phyloP scores from a whole-genome alignment of 1,140 invertebrate genomes.

The Melitaea cinxia region DNA sequence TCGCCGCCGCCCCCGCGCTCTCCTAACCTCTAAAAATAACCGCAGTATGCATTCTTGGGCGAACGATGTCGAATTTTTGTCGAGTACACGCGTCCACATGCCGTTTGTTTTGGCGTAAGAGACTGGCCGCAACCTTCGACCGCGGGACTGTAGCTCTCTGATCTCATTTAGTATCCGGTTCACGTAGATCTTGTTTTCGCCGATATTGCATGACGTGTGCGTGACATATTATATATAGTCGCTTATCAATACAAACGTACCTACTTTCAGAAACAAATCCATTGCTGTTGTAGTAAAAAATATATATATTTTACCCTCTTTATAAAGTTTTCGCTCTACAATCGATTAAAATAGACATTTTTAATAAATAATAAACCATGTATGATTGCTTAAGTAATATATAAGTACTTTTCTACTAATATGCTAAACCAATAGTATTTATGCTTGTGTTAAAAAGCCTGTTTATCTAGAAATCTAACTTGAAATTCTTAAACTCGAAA shows the following conservation, averaged over 20 bases:
- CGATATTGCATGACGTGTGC: conserved; percentile 14
- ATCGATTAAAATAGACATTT: not conserved
- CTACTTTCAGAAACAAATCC: not conserved
- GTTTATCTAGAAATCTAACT: too few species aligned
- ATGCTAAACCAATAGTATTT: too few species aligned
- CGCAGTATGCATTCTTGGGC: conserved; percentile 80
- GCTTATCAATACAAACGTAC: not conserved
- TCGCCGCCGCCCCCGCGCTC: conserved; percentile 76
- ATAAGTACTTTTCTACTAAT: too few species aligned
- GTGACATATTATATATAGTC: conserved; percentile 1
- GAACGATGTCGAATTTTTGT: conserved; percentile 81
- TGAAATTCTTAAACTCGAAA: too few species aligned
- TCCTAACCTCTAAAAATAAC: conserved; percentile 74
- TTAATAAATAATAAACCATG: not conserved
- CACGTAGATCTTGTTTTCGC: conserved; percentile 34
- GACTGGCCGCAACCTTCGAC: conserved; percentile 56
- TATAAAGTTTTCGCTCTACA: not conserved
- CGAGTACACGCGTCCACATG: conserved; percentile 77
- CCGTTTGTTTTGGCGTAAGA: conserved; percentile 75
- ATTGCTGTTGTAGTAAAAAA: not conserved
- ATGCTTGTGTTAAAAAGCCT: too few species aligned
- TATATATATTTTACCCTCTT: not conserved
- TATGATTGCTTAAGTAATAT: too few species aligned
- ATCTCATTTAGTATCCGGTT: conserved; percentile 38
- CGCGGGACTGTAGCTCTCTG: conserved; percentile 39